Conservation (phyloP, 2,113 vertebrate species). For the Sapajus apella region DNA sequence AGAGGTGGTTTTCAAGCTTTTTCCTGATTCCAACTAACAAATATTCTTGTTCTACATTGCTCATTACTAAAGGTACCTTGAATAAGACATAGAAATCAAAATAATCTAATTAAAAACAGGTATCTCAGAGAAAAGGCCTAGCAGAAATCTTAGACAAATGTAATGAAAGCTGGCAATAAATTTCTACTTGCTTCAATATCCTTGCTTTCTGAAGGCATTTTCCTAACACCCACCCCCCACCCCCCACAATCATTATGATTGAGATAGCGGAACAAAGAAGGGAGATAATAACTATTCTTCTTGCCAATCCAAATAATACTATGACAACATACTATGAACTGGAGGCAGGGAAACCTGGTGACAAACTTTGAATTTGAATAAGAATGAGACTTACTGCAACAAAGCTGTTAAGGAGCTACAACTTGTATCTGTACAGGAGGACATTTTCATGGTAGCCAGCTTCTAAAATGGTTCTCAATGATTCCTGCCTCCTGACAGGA, state of each 20-base stretch:
- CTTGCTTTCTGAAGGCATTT: background rate
- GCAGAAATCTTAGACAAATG: background rate
- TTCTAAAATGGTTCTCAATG: background rate
- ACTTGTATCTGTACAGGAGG: background rate
- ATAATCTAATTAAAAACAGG: background rate
- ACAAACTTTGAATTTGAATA: background rate
- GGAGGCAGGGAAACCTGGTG: background rate
- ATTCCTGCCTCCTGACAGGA: background rate
- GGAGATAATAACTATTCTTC: background rate
- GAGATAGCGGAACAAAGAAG: background rate
- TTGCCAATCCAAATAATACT: background rate
- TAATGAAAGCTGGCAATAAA: background rate
- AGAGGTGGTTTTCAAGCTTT: conserved; percentile 11
- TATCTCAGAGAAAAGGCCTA: background rate
- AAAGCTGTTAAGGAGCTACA: background rate
- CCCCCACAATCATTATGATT: background rate
- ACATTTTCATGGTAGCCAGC: background rate
- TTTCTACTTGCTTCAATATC: background rate
- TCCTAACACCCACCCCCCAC: background rate
- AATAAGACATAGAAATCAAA: conserved; percentile 7
- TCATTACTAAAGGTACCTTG: background rate
- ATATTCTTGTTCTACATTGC: background rate
- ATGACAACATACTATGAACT: background rate
- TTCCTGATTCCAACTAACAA: background rate
- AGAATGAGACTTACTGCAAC: background rate